Percentiles rank a stretch among this genome's conserved stretches.
phyloP scores from a whole-genome alignment of 2,888 invertebrate species.

The Drosophila borealis region DNA sequence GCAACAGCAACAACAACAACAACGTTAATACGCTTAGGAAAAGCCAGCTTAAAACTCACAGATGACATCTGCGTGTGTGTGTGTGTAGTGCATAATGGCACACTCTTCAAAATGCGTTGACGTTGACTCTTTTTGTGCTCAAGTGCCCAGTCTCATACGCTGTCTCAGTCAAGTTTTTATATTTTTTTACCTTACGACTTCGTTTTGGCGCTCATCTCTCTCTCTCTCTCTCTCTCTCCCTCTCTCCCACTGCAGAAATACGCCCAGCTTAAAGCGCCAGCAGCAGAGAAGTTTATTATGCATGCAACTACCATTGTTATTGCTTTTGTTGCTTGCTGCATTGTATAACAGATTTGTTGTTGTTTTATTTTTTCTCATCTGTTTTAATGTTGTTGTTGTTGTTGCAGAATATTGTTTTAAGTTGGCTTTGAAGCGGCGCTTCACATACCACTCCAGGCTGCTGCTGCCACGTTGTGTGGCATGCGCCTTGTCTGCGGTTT shows the following conservation, averaged over 20 bases:
- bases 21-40: conserved; percentile 61
- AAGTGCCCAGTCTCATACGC: conserved; percentile 48
- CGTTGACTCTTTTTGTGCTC: conserved; percentile 62
- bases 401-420: conserved; percentile 60
- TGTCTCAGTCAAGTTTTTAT: conserved; percentile 3
- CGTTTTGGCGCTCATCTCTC: conserved; percentile 27
- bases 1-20: conserved; percentile 27
- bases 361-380: conserved; percentile 14
- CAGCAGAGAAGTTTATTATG: conserved; percentile 64
- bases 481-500: conserved; percentile 51
- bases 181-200: conserved; percentile 16
- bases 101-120: conserved; percentile 67
- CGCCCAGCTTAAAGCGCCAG: conserved; percentile 36
- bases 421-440: conserved; percentile 60
- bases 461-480: conserved; percentile 8
- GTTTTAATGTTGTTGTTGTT: conserved; percentile 14
- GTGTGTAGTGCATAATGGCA: conserved; percentile 56
- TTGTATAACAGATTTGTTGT: conserved; percentile 46
- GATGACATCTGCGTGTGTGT: conserved; percentile 18
- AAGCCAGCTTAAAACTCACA: conserved; percentile 62
- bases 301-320: conserved; percentile 61
- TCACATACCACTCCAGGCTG: conserved; percentile 34
- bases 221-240: background rate
- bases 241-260: conserved; percentile 8
- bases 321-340: conserved; percentile 43